Evolutionary conservation across 2,113 vertebrate genomes (phyloP).

Genomic region (Brachionichthys hirsutus): DNA sequence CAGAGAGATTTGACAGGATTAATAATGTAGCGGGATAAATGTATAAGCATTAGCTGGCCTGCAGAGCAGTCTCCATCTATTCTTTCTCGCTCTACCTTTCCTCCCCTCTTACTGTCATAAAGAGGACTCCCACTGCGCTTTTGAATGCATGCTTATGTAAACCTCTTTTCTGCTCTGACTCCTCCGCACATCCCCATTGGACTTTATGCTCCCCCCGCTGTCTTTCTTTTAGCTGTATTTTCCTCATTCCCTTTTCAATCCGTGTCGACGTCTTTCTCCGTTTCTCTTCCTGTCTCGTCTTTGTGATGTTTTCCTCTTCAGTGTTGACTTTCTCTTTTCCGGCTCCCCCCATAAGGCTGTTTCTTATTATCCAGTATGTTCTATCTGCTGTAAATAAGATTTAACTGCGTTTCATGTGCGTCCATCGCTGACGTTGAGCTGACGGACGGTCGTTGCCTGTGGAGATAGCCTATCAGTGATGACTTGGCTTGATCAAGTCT

Average conservation of each 20-base stretch:
- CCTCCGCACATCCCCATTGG: conserved; percentile 34
- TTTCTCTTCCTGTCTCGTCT: background rate
- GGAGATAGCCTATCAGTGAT: background rate
- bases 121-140: conserved; percentile 48
- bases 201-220: background rate
- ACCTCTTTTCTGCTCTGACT: conserved; percentile 40
- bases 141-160: conserved; percentile 58
- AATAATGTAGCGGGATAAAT: conserved; percentile 64
- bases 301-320: background rate
- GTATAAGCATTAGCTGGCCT: conserved; percentile 45
- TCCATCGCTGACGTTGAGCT: background rate
- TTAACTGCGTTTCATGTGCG: conserved; percentile 5
- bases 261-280: no score
- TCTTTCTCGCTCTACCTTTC: conserved; percentile 22
- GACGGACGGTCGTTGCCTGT: background rate
- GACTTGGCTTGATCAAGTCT: conserved; percentile 7
- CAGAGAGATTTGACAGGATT: conserved; percentile 53
- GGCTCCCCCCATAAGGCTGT: background rate
- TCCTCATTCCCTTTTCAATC: background rate
- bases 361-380: no score
- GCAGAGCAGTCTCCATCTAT: conserved; percentile 31
- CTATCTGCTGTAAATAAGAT: background rate
- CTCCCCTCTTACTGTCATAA: conserved; percentile 17
- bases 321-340: background rate
- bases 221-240: conserved; percentile 5